A percentile compares a stretch with the other conserved stretches of the same genome.
These are phyloP conservation scores for Pammene aurita DNA, from an alignment of 2,888 invertebrate species.

Conservation along the genomic window DNA sequence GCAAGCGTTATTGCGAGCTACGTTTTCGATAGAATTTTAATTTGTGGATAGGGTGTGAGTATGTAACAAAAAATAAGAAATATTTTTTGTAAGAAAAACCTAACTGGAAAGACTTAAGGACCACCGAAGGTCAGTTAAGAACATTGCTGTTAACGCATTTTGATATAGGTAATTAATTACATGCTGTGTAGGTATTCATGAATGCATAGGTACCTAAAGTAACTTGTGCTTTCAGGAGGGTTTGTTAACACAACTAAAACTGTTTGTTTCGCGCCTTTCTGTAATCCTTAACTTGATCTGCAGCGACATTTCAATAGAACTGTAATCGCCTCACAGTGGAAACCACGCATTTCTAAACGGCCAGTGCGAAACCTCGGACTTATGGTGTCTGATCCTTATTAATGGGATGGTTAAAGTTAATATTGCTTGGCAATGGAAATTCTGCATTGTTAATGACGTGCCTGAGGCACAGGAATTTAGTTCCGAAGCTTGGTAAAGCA, in stretches of 20 bases:
- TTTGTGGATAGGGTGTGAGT: not conserved
- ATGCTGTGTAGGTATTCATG: too few relatives aligned
- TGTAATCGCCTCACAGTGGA: not conserved
- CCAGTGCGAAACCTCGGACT: not conserved
- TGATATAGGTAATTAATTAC: too few relatives aligned
- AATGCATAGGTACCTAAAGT: too few relatives aligned
- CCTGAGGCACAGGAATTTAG: too few relatives aligned
- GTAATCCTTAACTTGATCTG: constrained; percentile 11
- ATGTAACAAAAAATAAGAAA: too few relatives aligned
- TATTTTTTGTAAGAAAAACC: too few relatives aligned
- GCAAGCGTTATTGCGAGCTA: constrained; percentile 9
- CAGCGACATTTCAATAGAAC: constrained; percentile 26
- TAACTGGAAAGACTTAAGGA: too few relatives aligned
- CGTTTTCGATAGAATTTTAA: not conserved
- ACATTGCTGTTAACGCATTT: too few relatives aligned
- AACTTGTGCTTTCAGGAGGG: not conserved
- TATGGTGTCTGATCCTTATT: not conserved
- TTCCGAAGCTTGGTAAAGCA: too few relatives aligned
- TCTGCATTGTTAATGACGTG: not conserved
- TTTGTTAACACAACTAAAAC: not conserved
- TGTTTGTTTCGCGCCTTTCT: not conserved
- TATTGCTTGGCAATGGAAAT: not conserved
- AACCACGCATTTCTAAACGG: not conserved
- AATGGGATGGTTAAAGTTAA: not conserved
- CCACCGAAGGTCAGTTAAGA: too few relatives aligned